Base-by-base conservation (phyloP, 1,140 invertebrate species). In the Drosophila arawakana region DNA sequence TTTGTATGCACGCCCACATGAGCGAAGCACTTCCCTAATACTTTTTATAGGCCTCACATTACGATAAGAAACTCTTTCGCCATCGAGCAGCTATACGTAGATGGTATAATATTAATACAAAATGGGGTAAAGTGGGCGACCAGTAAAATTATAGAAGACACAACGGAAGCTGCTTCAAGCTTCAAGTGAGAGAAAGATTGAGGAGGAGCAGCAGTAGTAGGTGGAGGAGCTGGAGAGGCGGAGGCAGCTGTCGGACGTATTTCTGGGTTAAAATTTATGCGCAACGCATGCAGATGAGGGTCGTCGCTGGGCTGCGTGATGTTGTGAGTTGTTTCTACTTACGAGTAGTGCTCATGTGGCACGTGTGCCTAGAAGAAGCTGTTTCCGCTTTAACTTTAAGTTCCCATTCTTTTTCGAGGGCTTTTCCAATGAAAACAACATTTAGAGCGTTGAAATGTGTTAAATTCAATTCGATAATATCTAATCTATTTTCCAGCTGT, bases 201-300 rank as follows among this genome's bases (percentile, higher is more conserved):
- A 3, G 72, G 52, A 35, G 73, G 69, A 65, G 73, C 25, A 30
- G 6, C 0, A 30, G 25, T 4, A 30, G 25, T 0, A 30, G 25
- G 25, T 0, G 25, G 25, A 6, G 25, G 25, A 30, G 6, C 25
- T 30, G 25, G 25, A 2, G 5, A 3, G 72, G 52, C 47, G 73
- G 69, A 65, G 73, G 68, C 76, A 73, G 74, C 76, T 79, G 76
- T 79, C 76, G 73, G 57, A 34, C 59, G 58, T 78, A 70, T 78
- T 75, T 74, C 65, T 78, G 73, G 73, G 73, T 78, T 78, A 72
- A 72, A 79, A 79, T 79, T 76, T 79, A 79, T 79, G 76, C 63
- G 58, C 34, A 63, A 67, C 73, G 76, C 76, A 79, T 79, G 76
- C 76, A 79, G 73, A 79, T 79, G 76, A 79, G 76, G 71, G 65